Conservation (phyloP, 2,797 vertebrate genomes). For the Gouania willdenowi region DNA sequence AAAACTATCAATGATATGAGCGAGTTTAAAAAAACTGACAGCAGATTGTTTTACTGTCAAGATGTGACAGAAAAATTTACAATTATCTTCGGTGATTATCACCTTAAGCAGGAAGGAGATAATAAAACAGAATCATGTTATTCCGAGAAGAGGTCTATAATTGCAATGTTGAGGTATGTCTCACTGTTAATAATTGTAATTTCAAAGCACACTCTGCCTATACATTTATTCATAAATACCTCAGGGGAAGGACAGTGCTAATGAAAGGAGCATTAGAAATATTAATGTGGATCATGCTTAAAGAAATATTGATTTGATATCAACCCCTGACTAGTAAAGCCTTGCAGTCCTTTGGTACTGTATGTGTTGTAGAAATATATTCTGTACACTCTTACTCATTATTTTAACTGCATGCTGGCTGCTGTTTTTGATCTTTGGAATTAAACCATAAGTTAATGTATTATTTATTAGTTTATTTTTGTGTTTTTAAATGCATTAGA, state of each 20-base stretch:
- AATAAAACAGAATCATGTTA: constrained; percentile 70
- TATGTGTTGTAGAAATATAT: no score
- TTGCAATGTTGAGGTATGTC: constrained; percentile 64
- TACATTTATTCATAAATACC: constrained; percentile 74
- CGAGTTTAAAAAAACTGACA: neutral
- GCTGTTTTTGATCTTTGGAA: no score
- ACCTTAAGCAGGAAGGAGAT: constrained; percentile 65
- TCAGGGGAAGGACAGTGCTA: constrained; percentile 55
- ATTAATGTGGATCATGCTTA: no score
- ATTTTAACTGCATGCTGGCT: no score
- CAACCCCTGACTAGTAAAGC: no score
- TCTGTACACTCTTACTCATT: no score
- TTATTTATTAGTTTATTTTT: neutral
- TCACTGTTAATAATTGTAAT: constrained; percentile 67
- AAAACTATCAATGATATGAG: neutral
- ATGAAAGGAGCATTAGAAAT: no score
- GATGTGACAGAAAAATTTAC: constrained; percentile 34
- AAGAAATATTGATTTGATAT: no score
- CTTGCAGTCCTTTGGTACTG: no score
- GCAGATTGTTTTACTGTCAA: constrained; percentile 1
- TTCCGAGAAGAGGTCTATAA: constrained; percentile 65
- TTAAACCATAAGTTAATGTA: no score
- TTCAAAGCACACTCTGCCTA: constrained; percentile 61
- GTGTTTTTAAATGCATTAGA: no score
- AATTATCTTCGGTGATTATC: constrained; percentile 60